Evolutionary conservation across 2,888 invertebrate genomes (phyloP).

Genomic region (Lamproptera curius): DNA sequence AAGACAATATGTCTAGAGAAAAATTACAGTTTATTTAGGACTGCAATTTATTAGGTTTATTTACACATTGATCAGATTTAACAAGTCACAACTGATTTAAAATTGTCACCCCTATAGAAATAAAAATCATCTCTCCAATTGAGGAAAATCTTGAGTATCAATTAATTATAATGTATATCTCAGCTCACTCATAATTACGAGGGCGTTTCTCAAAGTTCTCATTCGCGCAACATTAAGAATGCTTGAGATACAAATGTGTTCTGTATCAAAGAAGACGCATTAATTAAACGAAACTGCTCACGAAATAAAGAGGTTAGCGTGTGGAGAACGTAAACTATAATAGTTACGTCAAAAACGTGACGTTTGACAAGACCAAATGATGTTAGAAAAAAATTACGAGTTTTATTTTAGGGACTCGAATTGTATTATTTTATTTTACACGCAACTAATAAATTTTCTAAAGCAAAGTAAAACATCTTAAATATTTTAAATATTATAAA

Average conservation of each 20-base stretch:
- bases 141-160: too few species aligned
- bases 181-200: slow-evolving; percentile 10
- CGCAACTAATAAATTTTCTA: slow-evolving; percentile 26
- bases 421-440: background rate
- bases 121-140: too few species aligned
- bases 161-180: slow-evolving; percentile 8
- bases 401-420: too few species aligned
- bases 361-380: slow-evolving; percentile 23
- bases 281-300: slow-evolving; percentile 51
- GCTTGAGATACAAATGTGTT: slow-evolving; percentile 29
- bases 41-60: too few species aligned
- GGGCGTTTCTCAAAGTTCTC: slow-evolving; percentile 21
- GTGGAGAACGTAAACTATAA: slow-evolving; percentile 34
- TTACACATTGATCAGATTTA: too few species aligned
- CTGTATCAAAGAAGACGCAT: slow-evolving; percentile 30
- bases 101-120: too few species aligned
- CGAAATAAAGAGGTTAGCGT: slow-evolving; percentile 40
- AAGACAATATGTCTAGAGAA: too few species aligned
- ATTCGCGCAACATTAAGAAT: slow-evolving; percentile 43
- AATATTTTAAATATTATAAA: too few species aligned
- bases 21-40: too few species aligned
- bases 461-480: background rate
- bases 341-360: slow-evolving; percentile 14
- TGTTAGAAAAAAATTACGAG: too few species aligned
- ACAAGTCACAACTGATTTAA: too few species aligned